Percentiles rank a stretch among this genome's conserved stretches.
These are phyloP conservation scores for Nephrotoma guestfalica DNA, from an alignment of 2,888 invertebrate genomes.

Conservation along the genomic window DNA sequence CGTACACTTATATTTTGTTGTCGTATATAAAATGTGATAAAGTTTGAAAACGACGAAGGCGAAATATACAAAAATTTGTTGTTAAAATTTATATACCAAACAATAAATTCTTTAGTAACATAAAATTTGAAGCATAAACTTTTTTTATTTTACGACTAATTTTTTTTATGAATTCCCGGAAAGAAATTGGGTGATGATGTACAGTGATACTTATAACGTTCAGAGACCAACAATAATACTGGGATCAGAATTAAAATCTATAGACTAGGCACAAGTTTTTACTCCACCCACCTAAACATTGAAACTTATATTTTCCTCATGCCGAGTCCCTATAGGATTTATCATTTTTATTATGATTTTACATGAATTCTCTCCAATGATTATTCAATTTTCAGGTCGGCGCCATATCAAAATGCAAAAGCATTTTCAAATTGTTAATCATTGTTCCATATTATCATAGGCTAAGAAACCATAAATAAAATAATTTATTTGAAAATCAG, in stretches of 20 bases:
- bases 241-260: too few species aligned
- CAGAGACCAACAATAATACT: too few species aligned
- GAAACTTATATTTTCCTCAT: not conserved
- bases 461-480: not conserved
- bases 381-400: too few species aligned
- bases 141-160: not conserved
- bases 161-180: not conserved
- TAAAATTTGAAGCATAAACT: not conserved
- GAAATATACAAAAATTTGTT: not conserved
- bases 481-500: not conserved
- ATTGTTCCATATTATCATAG: not conserved
- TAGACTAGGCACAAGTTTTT: too few species aligned
- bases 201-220: too few species aligned
- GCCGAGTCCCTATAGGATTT: not conserved
- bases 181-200: not conserved
- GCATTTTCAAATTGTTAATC: not conserved
- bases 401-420: not conserved
- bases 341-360: too few species aligned
- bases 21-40: not conserved
- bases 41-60: not conserved
- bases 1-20: not conserved
- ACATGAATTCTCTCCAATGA: too few species aligned
- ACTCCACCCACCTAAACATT: not conserved
- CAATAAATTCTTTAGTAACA: not conserved
- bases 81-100: not conserved